Conservation (phyloP, 2,888 invertebrate genomes). For the Heliconius aoede region DNA sequence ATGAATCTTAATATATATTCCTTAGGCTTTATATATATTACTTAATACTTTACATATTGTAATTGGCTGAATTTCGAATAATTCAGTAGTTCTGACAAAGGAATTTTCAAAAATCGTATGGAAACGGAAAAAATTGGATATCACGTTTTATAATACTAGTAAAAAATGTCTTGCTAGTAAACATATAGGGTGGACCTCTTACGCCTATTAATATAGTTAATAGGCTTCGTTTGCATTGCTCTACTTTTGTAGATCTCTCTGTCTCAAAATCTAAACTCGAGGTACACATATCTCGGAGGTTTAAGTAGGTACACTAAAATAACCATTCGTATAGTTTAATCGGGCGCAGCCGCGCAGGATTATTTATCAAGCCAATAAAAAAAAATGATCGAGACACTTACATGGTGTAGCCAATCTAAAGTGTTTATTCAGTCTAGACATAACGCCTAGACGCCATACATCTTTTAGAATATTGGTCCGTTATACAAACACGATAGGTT, state of each 20-base stretch:
- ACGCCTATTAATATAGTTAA: no score
- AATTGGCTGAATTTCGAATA: neutral
- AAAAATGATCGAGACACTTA: neutral
- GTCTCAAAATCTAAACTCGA: no score
- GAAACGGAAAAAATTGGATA: no score
- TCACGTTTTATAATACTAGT: no score
- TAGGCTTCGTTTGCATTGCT: no score
- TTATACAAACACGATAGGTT: neutral
- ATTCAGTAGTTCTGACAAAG: neutral
- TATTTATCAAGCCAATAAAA: neutral
- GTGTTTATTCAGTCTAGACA: neutral
- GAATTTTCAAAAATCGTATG: neutral
- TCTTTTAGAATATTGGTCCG: neutral
- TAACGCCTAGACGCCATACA: neutral
- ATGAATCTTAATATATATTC: neutral
- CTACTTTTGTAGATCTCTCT: no score
- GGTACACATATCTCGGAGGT: no score
- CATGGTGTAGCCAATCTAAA: neutral
- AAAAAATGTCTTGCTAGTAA: no score
- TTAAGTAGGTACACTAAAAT: no score
- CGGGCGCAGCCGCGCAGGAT: no score
- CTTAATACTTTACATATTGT: neutral
- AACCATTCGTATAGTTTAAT: no score
- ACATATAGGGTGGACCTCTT: no score
- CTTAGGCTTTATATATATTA: neutral